Percentiles rank a stretch among this genome's conserved stretches.
phyloP scores from a whole-genome alignment of 2,888 invertebrate genomes.

The Nephrotoma guestfalica region DNA sequence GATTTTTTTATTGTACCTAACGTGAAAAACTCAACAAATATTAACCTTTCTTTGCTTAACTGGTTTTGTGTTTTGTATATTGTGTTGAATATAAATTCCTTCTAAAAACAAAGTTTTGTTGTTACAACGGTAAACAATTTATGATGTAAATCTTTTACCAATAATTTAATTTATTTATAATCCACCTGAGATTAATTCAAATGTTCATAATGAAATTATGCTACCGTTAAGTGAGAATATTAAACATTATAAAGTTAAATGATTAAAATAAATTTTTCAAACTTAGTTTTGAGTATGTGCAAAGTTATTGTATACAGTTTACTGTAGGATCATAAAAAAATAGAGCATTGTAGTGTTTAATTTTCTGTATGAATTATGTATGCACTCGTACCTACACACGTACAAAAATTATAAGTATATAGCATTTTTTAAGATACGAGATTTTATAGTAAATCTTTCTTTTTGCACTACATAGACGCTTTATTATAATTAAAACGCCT shows the following conservation, averaged over 20 bases:
- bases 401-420: background rate
- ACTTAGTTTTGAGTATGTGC: background rate
- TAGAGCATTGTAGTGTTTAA: background rate
- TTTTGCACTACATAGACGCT: background rate
- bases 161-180: background rate
- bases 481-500: background rate
- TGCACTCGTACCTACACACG: background rate
- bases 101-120: background rate
- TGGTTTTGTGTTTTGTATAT: background rate
- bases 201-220: background rate
- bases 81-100: background rate
- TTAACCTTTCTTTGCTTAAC: background rate
- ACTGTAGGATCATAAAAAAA: background rate
- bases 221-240: background rate
- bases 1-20: background rate
- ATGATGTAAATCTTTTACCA: background rate
- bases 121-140: background rate
- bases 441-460: background rate
- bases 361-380: background rate
- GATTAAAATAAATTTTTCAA: background rate
- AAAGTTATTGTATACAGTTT: background rate
- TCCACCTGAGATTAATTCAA: background rate
- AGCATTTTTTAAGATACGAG: background rate
- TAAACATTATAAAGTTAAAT: background rate
- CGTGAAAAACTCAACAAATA: background rate